Evolutionary conservation across 2,888 invertebrate species (phyloP).

Genomic region (Eristalis tenax): DNA sequence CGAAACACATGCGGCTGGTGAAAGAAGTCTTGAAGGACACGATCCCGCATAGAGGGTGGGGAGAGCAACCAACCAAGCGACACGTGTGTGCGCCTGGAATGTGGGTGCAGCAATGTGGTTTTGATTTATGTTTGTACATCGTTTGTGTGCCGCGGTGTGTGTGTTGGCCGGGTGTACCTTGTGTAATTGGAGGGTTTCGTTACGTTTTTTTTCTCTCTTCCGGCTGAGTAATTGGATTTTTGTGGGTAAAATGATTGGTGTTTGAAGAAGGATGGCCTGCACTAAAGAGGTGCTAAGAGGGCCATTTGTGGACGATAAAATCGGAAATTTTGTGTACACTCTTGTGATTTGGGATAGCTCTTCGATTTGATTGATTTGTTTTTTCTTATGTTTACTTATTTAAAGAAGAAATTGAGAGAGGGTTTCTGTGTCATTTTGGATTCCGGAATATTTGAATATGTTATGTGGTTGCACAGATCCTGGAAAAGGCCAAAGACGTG

Average conservation of each 20-base stretch:
- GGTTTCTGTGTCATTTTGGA: no score
- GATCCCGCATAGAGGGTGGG: slow-evolving; percentile 32
- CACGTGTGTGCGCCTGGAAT: slow-evolving; percentile 18
- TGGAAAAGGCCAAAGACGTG: no score
- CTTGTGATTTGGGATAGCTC: neutral
- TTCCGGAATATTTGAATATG: no score
- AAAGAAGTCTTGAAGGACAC: slow-evolving; percentile 33
- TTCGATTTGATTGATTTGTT: neutral
- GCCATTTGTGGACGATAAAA: neutral
- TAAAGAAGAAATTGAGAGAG: no score
- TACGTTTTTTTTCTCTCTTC: slow-evolving; percentile 21
- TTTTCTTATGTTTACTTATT: neutral
- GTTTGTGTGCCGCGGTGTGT: slow-evolving; percentile 14
- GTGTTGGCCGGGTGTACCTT: slow-evolving; percentile 3
- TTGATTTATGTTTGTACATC: slow-evolving; percentile 62
- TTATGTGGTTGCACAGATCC: no score
- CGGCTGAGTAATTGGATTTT: slow-evolving; percentile 59
- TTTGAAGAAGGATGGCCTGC: neutral
- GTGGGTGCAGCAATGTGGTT: slow-evolving; percentile 60
- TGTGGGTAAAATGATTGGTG: slow-evolving; percentile 53
- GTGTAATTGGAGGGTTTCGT: slow-evolving; percentile 55
- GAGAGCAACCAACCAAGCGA: neutral
- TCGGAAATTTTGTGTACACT: neutral
- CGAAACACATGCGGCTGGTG: neutral
- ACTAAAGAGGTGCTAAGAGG: neutral